Percentiles rank a stretch among this genome's conserved stretches.
phyloP scores from a whole-genome alignment of 2,888 invertebrate species.

The Brachynemurus nebulosus region DNA sequence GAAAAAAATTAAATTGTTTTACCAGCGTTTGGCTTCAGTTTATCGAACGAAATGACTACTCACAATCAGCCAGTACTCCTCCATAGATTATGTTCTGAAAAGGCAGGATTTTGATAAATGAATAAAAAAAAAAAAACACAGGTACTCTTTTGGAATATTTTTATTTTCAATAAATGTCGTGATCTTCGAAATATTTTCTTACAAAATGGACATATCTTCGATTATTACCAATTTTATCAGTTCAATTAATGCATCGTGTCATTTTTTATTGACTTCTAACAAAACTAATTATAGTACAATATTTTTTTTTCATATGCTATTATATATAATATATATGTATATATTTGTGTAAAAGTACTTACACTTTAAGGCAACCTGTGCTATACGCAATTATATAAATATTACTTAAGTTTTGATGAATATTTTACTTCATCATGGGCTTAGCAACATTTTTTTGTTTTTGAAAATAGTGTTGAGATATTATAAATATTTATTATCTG shows the following conservation, averaged over 20 bases:
- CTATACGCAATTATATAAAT: slow-evolving; percentile 6
- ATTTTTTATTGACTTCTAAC: background rate
- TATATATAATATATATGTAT: background rate
- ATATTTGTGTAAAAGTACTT: slow-evolving; percentile 2
- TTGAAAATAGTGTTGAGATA: too few relatives aligned
- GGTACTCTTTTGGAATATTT: background rate
- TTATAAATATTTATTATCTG: too few relatives aligned
- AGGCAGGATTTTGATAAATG: too few relatives aligned
- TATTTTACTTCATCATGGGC: background rate
- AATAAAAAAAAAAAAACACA: background rate
- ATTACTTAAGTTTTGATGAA: background rate
- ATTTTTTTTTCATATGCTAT: background rate
- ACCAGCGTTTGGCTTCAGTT: too few relatives aligned
- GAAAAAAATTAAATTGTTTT: too few relatives aligned
- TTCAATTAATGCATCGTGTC: slow-evolving; percentile 1
- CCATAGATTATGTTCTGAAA: too few relatives aligned
- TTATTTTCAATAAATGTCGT: slow-evolving; percentile 2
- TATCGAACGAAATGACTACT: too few relatives aligned
- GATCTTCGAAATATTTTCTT: background rate
- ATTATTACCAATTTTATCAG: slow-evolving; percentile 1
- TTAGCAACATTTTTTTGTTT: background rate
- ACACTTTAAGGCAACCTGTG: slow-evolving; percentile 11
- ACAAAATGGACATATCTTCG: slow-evolving; percentile 1
- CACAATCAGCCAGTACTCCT: too few relatives aligned
- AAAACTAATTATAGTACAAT: background rate